Base-by-base conservation (phyloP, 1,140 invertebrate species). In the Bombus affinis region DNA sequence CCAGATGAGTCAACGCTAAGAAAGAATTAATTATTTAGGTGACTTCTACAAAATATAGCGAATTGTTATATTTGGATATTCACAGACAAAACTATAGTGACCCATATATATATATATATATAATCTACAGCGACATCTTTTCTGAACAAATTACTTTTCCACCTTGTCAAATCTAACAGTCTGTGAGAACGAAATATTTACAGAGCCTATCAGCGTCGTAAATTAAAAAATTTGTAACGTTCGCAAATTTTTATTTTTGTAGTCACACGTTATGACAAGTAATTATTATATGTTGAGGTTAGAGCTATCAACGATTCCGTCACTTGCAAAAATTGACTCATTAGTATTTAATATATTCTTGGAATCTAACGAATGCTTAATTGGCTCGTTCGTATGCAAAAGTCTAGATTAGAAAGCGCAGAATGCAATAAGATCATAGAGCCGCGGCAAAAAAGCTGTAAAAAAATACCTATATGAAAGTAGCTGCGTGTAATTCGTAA, bases 401-500 rank as follows among this genome's bases (percentile, higher is more conserved):
- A 37, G 39, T 10, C 32, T 79, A 66, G 32, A 79, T 79, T 35
- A 47, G 39, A 79, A 47, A 66, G 6, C 8, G 22, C 3, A 59
- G 76, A 42, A 65, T 78, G 57, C 39, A 65, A 78, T 59, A 62
- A 39, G 28, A 39, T 77, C 75, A 32, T 78, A 78, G 59, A 78
- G 35, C 22, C 8, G 28, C 18, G 37, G n/a, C 9, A 15, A 66
- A 78, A 65, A 22, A 13, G n/a, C 5, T 9, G 2, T 5, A 9
- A 39, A 10, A n/a, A 9, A 35, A 66, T 53, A 18, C 13, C 28
- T 15, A n/a, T 32, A 39, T 32, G n/a, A 53, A 72, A 65, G 68
- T 85, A 39, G 77, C 68, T 32, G 22, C 18, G 83, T 72, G 83
- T 72, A 85, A 65, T 57, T 39, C 47, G 85, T 90, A 90, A 90